Conservation (phyloP, 1,140 invertebrate genomes). For the Drosophila simulans region DNA sequence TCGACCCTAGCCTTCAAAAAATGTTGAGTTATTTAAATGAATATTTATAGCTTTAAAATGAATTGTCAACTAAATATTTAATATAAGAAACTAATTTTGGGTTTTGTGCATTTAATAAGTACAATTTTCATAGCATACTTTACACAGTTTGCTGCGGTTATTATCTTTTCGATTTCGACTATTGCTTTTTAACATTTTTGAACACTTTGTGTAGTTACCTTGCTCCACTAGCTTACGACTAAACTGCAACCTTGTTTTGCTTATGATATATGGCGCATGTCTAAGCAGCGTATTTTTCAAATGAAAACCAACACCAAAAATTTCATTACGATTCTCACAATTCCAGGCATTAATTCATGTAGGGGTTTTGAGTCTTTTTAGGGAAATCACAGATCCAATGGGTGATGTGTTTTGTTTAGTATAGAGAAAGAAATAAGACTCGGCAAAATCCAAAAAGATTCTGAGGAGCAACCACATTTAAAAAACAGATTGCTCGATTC, state of each 20-base stretch:
- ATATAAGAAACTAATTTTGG: slow-evolving; percentile 58
- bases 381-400: slow-evolving; percentile 33
- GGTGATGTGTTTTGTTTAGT: slow-evolving; percentile 12
- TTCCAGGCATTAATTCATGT: slow-evolving; percentile 21
- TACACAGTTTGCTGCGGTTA: slow-evolving; percentile 46
- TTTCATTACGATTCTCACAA: slow-evolving; percentile 52
- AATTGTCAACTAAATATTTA: slow-evolving; percentile 47
- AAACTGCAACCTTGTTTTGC: slow-evolving; percentile 65
- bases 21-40: slow-evolving; percentile 12
- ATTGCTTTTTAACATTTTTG: slow-evolving; percentile 84
- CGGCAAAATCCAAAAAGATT: slow-evolving; percentile 38
- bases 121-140: slow-evolving; percentile 79
- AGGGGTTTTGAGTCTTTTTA: slow-evolving; percentile 10
- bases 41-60: slow-evolving; percentile 26
- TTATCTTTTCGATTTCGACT: slow-evolving; percentile 50
- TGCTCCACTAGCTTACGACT: slow-evolving; percentile 60
- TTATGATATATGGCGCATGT: slow-evolving; percentile 19
- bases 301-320: slow-evolving; percentile 74
- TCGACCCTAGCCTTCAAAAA: slow-evolving; percentile 76
- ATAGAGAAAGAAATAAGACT: slow-evolving; percentile 14
- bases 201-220: slow-evolving; percentile 72
- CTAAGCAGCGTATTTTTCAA: slow-evolving; percentile 32
- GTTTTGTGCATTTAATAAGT: slow-evolving; percentile 74
- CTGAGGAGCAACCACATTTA: neutral
- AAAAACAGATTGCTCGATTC: slow-evolving; percentile 19